Evolutionary conservation across 2,888 invertebrate species (phyloP), one percentile per base, ranked within the genome.

Genomic region (Tinea semifulvella): DNA sequence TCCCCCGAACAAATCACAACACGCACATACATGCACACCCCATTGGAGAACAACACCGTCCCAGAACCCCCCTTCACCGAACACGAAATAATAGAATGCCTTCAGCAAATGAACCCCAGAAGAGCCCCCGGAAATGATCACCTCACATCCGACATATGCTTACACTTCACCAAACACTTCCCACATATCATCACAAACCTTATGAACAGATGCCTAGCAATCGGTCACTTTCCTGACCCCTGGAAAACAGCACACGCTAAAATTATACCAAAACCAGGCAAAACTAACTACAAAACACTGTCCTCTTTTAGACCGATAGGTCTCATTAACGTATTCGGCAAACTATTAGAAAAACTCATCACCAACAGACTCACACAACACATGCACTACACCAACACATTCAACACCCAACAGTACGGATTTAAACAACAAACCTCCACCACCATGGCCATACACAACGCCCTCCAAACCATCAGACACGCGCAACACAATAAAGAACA

Each of bases 261-360:
- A 42, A 52, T 54, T 5, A 52, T 59, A 1, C 57, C 56, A 1
- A 58, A 59, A 44, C 49, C 53, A 0, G 43, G 31, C 1, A 55
- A 54, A 39, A 39, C 43, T 1, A 49, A 49, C n/a, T 40, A 47
- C 11, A 17, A 31, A 10, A 17, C 42, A 10, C 6, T 46, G 0
- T 46, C 47, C 0, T 48, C 53, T 1, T 54, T 43, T 42, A 28
- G 57, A n/a, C 58, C 56, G 0, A 56, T 56, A 7, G 53, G 51
- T 1, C n/a, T 55, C 1, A 31, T 55, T 2, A 44, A 45, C 18
- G 49, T 54, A 0, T 50, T 54, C 8, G 54, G 54, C 0, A 58
- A 56, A 17, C 16, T 50, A 2, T 46, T 56, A 1, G 54, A 40
- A 18, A 47, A 10, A 43, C 40, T 44, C n/a, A 14, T 43, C 3